Conservation (phyloP, 2,888 invertebrate genomes). For the Prenolepis imparis region DNA sequence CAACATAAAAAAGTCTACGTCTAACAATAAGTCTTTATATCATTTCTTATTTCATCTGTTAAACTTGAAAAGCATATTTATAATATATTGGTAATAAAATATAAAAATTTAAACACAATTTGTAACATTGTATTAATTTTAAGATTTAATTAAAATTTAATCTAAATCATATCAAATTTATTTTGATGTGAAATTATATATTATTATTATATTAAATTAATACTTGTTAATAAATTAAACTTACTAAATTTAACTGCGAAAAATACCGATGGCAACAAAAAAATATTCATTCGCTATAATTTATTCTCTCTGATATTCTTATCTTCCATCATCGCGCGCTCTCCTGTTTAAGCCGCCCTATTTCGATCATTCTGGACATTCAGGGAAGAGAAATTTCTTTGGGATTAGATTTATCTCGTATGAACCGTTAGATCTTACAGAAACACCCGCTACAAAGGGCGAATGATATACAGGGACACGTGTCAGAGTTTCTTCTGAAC, state of each 20-base stretch:
- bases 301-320: not conserved
- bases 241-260: not conserved
- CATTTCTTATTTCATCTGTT: not conserved
- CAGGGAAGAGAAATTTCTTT: constrained; percentile 39
- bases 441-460: constrained; percentile 54
- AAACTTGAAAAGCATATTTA: not conserved
- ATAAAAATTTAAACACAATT: not conserved
- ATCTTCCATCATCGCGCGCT: constrained; percentile 8
- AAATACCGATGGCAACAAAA: not conserved
- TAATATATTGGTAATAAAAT: not conserved
- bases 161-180: not conserved
- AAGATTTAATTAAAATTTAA: not conserved
- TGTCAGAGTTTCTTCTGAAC: constrained; percentile 67
- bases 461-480: constrained; percentile 64
- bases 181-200: not conserved
- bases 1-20: no score
- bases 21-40: not conserved
- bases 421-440: constrained; percentile 38
- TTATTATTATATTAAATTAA: not conserved
- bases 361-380: constrained; percentile 29
- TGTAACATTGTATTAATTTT: not conserved
- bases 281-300: constrained; percentile 2
- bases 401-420: constrained; percentile 56
- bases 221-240: not conserved
- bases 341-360: constrained; percentile 26